Evolutionary conservation across 2,113 vertebrate genomes (phyloP), one percentile per base, ranked within the genome.

Genomic region (Apaloderma vittatum): DNA sequence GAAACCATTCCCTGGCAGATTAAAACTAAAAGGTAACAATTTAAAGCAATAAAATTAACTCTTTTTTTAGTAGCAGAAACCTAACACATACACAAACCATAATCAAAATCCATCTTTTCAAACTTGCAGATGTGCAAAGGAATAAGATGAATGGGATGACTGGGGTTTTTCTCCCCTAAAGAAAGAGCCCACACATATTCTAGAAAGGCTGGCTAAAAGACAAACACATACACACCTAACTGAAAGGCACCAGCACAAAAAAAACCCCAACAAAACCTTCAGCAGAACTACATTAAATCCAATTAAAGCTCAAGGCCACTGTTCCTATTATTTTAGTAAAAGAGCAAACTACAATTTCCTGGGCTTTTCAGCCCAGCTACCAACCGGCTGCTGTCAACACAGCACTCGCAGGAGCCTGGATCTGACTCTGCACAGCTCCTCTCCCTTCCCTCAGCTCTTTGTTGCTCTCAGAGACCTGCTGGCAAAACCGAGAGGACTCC

Each of bases 381-480:
- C 84, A 75, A 9, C 13, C 68, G 90, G 68, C 83, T 94, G 71
- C 92, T 95, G 68, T 67, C 86, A 63, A 5, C 55, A 63, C 37
- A 71, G 80, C 90, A 78, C 68, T 95, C 82, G 59, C 88, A 89
- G 83, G 29, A 86, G 88, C 82, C 94, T 29, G 75, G 40, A 7
- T 97, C 86, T 95, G 91, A n/a, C 73, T 93, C 67, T 76, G 30
- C 82, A 72, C 77, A 57, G 90, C 90, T 95, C 59, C 85, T 95
- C 88, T 97, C 90, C 79, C 78, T 93, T 90, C 66, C 36, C 40
- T 88, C 68, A 79, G 91, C 90, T 91, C 94, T 91, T 75, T 86
- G 86, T 86, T 96, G 34, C 93, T 91, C 57, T 65, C 57, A 58
- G 29, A 91, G 63, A 91, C 73, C 46, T 48, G 70, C 83, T 58